These are phyloP conservation scores for Tachyglossus aculeatus DNA, from an alignment of 2,797 vertebrate genomes.

Conservation along the genomic window DNA sequence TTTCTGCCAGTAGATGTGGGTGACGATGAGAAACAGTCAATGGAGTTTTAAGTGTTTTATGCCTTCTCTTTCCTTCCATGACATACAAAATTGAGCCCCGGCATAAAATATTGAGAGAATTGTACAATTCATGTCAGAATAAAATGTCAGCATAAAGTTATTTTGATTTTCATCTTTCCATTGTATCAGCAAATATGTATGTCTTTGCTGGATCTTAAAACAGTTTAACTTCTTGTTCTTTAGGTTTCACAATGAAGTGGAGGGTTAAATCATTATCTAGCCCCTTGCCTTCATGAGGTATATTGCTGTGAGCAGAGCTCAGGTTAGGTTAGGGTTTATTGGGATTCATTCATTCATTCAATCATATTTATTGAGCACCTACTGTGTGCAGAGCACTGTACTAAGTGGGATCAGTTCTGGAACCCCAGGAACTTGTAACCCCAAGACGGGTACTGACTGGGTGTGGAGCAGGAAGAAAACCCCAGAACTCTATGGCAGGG, in stretches of 20 bases:
- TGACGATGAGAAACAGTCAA: slow-evolving; percentile 31
- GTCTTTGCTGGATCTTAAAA: slow-evolving; percentile 39
- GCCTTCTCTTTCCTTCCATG: slow-evolving; percentile 49
- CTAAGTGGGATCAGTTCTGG: too few species aligned
- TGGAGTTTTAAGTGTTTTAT: slow-evolving; percentile 34
- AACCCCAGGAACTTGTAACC: too few species aligned
- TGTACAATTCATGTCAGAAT: slow-evolving; percentile 58
- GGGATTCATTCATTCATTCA: too few species aligned
- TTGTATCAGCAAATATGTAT: slow-evolving; percentile 44
- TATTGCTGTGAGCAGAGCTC: slow-evolving; percentile 13
- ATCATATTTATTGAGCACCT: too few species aligned
- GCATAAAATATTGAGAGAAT: slow-evolving; percentile 46
- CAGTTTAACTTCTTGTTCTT: slow-evolving; percentile 45
- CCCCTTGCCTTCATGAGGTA: slow-evolving; percentile 38
- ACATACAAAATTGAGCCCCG: slow-evolving; percentile 48
- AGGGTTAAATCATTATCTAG: slow-evolving; percentile 42
- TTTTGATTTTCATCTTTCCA: slow-evolving; percentile 59
- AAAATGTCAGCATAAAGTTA: slow-evolving; percentile 53
- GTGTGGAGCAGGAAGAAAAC: too few species aligned
- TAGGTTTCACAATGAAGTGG: slow-evolving; percentile 38
- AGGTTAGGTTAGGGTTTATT: too few species aligned
- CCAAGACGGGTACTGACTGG: too few species aligned
- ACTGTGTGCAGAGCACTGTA: too few species aligned
- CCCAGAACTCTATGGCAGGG: too few species aligned
- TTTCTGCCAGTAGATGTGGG: slow-evolving; percentile 33